A percentile compares a stretch with the other conserved stretches of the same genome.
These are phyloP conservation scores for Conchocele bisecta DNA, from an alignment of 2,888 invertebrate species.

Conservation along the genomic window DNA sequence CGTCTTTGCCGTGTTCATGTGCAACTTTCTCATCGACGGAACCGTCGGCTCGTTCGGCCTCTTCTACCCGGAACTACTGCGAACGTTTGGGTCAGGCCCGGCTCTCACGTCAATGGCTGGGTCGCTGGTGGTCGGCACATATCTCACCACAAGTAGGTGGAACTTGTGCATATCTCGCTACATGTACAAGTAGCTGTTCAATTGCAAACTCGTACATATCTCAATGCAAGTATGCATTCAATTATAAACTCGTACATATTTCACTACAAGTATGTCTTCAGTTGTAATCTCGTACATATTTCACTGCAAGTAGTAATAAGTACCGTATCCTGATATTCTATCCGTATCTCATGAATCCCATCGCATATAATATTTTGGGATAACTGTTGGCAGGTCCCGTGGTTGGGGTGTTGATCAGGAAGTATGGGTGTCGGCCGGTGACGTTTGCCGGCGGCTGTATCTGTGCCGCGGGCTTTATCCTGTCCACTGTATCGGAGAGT, in stretches of 20 bases:
- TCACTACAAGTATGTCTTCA: too few species aligned
- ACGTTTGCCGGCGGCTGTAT: conserved; percentile 53
- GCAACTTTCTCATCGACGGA: conserved; percentile 60
- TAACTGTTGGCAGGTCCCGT: conserved; percentile 42
- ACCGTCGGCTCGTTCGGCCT: conserved; percentile 56
- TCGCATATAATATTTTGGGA: too few species aligned
- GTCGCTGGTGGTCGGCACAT: conserved; percentile 51
- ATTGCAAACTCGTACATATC: too few species aligned
- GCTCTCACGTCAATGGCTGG: conserved; percentile 60
- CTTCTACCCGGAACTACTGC: conserved; percentile 52
- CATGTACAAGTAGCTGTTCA: too few species aligned
- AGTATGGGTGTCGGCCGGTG: conserved; percentile 55
- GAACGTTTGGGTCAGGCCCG: conserved; percentile 43
- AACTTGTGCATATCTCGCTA: too few species aligned
- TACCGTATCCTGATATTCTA: too few species aligned
- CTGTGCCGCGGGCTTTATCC: conserved; percentile 36
- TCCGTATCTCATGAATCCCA: too few species aligned
- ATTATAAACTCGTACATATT: too few species aligned
- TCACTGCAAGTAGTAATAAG: too few species aligned
- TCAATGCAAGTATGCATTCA: too few species aligned
- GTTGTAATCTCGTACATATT: too few species aligned
- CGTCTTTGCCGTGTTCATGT: conserved; percentile 54
- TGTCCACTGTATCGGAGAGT: conserved; percentile 35
- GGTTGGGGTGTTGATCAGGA: conserved; percentile 46
- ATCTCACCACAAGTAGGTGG: conserved; percentile 52